Conservation (phyloP, 2,888 invertebrate species). For the Oeneis ivallda region DNA sequence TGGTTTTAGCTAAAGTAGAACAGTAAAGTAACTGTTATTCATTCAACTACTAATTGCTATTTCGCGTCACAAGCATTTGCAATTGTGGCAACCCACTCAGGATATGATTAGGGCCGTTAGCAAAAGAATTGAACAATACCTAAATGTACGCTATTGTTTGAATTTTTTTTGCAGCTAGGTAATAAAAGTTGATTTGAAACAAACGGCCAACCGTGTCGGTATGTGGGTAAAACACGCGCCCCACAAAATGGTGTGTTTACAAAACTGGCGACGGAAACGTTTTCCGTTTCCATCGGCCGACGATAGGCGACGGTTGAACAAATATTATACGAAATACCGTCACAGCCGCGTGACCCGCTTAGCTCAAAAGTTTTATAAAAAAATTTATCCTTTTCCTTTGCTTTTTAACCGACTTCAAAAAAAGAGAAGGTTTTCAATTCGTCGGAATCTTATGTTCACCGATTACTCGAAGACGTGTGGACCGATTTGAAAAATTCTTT, state of each 20-base stretch:
- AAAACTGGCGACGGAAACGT: slow-evolving; percentile 10
- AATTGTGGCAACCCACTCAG: background rate
- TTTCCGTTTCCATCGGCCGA: background rate
- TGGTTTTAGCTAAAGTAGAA: background rate
- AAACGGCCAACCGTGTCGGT: slow-evolving; percentile 3
- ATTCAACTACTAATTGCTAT: background rate
- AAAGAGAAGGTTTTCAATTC: no score
- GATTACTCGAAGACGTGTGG: no score
- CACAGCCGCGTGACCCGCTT: background rate
- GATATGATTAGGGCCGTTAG: slow-evolving; percentile 4
- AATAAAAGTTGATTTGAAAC: slow-evolving; percentile 7
- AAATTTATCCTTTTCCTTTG: background rate
- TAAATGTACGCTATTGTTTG: slow-evolving; percentile 7
- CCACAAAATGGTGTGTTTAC: slow-evolving; percentile 19
- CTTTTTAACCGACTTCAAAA: background rate
- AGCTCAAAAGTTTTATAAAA: background rate
- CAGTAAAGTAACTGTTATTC: background rate
- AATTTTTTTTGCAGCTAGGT: background rate
- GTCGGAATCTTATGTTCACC: no score
- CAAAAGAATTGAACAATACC: background rate
- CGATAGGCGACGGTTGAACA: background rate
- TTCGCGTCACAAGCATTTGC: background rate
- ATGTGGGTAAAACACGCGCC: slow-evolving; percentile 9
- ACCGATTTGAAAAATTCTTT: no score
- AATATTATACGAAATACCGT: background rate